phyloP scores from a whole-genome alignment of 1,140 invertebrate genomes.

The Drosophila teissieri region DNA sequence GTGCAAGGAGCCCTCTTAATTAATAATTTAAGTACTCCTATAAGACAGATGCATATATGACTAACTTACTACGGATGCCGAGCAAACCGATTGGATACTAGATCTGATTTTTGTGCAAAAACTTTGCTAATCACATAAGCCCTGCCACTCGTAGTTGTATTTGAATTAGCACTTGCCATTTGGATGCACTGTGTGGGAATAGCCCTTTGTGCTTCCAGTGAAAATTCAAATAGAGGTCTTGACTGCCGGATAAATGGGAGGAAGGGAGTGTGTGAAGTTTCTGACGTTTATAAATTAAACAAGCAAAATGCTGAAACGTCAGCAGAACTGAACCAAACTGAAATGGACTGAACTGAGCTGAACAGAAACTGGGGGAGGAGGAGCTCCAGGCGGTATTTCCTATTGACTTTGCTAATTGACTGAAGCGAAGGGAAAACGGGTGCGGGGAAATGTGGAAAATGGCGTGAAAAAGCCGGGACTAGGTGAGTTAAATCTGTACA shows the following conservation, averaged over 20 bases:
- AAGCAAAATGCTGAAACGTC: constrained; percentile 70
- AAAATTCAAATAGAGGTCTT: constrained; percentile 34
- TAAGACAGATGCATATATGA: constrained; percentile 1
- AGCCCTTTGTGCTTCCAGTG: constrained; percentile 19
- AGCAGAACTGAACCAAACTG: constrained; percentile 31
- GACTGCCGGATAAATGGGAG: constrained; percentile 13
- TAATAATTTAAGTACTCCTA: constrained; percentile 43
- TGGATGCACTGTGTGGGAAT: constrained; percentile 12
- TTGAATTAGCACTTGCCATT: constrained; percentile 33
- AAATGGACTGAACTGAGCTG: constrained; percentile 4
- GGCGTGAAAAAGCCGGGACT: constrained; percentile 17
- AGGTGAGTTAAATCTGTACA: not conserved
- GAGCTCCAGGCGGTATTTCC: constrained; percentile 31
- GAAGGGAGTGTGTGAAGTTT: constrained; percentile 44
- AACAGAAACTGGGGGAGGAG: not conserved
- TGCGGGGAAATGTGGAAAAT: constrained; percentile 12
- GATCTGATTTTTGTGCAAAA: constrained; percentile 23
- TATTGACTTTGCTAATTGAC: constrained; percentile 82
- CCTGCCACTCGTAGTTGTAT: constrained; percentile 18
- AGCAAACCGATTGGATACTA: constrained; percentile 1
- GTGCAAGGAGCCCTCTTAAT: constrained; percentile 26
- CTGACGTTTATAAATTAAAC: constrained; percentile 75
- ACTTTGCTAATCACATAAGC: constrained; percentile 31
- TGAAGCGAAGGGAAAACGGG: constrained; percentile 24
- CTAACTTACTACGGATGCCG: not conserved